Evolutionary conservation across 2,113 vertebrate genomes (phyloP), one percentile per base, ranked within the genome.

Genomic region (Calypte anna): DNA sequence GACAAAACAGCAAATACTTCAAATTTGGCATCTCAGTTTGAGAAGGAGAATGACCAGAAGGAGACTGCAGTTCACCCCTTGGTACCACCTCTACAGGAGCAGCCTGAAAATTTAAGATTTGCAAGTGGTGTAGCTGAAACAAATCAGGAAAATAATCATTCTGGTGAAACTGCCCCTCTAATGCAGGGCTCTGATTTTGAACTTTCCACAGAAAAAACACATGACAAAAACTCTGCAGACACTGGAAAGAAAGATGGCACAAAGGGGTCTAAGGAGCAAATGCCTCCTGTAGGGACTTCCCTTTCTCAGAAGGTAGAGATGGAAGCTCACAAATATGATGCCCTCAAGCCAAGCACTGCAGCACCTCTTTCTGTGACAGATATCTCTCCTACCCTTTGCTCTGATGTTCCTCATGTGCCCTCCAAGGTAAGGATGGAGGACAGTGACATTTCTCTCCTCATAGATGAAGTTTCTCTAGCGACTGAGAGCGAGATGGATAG

Each of bases 391-490:
- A 4, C 43, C 0, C 2, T 80, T 36, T 91, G 92, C 66, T 55
- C 95, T 10, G 95, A 88, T 11, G 20, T 27, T 43, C 94, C 97
- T 14, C 94, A 90, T 57, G 90, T 98, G 46, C 98, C 95, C 53
- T 98, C 97, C 73, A 89, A 87, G 3, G 74, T 64, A 38, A 95
- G 97, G 82, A 91, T 98, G 67, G 98, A 98, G 67, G 99, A 99
- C 82, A 98, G 98, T 94, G 97, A 98, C 48, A 98, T 99, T 89
- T 99, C 99, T 88, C 98, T 97, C 91, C 98, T 99, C 36, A 99
- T 99, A 78, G 98, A 99, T 69, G 98, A 98, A 10, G 98, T 99
- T 36, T 99, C 99, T 30, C 93, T 99, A 40, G 96, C 91, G 8
- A 98, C 97, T 7, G 98, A 98, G 73, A 97, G 97, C 3, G 98